A percentile compares a stretch with the other conserved stretches of the same genome.
Evolutionary conservation across 1,140 invertebrate species (phyloP).

Genomic region (Teleogryllus occipitalis): DNA sequence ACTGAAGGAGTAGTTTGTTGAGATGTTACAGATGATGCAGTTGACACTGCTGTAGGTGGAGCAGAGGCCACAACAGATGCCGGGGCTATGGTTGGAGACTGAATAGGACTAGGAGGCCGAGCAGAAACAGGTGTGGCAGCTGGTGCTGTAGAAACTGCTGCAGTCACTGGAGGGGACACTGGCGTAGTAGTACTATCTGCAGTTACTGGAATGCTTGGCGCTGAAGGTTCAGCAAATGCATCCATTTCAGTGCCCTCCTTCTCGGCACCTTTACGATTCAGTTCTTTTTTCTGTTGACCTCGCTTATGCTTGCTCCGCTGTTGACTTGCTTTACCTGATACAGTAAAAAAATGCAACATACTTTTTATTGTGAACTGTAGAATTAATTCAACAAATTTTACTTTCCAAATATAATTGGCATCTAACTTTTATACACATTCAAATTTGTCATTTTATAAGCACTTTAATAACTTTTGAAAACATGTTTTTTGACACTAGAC

Average conservation of each 20-base stretch:
- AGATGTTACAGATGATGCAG: constrained; percentile 21
- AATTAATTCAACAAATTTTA: too few relatives aligned
- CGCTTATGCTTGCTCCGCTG: constrained; percentile 30
- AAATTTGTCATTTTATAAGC: too few relatives aligned
- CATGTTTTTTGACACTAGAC: too few relatives aligned
- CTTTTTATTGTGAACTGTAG: too few relatives aligned
- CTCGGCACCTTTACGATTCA: constrained; percentile 41
- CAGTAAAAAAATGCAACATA: constrained; percentile 2
- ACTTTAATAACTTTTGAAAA: too few relatives aligned
- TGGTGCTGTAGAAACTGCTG: constrained; percentile 20
- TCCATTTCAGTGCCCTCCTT: constrained; percentile 46
- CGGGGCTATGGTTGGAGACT: constrained; percentile 26
- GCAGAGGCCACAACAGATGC: constrained; percentile 27
- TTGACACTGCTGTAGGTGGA: neutral
- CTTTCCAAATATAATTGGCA: too few relatives aligned
- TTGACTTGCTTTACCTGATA: constrained; percentile 33
- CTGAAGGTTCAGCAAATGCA: constrained; percentile 36
- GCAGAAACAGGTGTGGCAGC: constrained; percentile 17
- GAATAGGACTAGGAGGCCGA: constrained; percentile 10
- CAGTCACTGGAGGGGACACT: constrained; percentile 23
- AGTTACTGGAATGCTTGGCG: constrained; percentile 25
- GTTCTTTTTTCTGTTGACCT: constrained; percentile 35
- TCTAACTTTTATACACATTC: too few relatives aligned
- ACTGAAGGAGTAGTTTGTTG: constrained; percentile 18
- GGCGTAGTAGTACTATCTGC: neutral